These are phyloP conservation scores for Tridacna gigas DNA, from an alignment of 2,888 invertebrate species.

Conservation along the genomic window DNA sequence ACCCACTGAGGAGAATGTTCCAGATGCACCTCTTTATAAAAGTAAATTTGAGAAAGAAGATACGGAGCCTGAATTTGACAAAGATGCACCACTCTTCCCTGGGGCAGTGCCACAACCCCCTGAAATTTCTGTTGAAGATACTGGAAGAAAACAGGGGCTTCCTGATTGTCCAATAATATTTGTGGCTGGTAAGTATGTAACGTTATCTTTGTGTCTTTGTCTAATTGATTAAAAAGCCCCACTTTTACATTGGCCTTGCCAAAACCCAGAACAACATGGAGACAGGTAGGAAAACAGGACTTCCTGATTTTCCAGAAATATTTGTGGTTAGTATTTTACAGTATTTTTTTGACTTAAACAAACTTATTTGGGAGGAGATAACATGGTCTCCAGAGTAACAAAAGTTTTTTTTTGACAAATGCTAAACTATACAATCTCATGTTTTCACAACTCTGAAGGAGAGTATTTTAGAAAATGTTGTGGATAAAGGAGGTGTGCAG, in stretches of 20 bases:
- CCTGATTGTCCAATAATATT: slow-evolving; percentile 89
- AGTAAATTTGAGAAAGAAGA: slow-evolving; percentile 41
- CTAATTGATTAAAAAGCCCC: neutral
- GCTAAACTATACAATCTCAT: too few species aligned
- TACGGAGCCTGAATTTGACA: slow-evolving; percentile 13
- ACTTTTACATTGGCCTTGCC: neutral
- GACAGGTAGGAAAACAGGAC: too few species aligned
- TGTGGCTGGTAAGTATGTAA: slow-evolving; percentile 69
- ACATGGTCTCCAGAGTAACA: too few species aligned
- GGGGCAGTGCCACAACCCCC: slow-evolving; percentile 61
- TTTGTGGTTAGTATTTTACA: too few species aligned
- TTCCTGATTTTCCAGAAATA: too few species aligned
- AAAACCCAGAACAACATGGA: neutral
- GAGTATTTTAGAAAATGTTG: too few species aligned
- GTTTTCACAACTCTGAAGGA: too few species aligned
- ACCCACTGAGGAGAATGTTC: slow-evolving; percentile 40
- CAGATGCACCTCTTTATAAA: slow-evolving; percentile 53
- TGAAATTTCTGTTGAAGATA: slow-evolving; percentile 72
- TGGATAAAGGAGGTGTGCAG: too few species aligned
- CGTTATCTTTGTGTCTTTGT: neutral
- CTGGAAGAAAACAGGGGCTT: slow-evolving; percentile 78
- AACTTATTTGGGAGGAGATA: too few species aligned
- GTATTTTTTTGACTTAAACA: too few species aligned
- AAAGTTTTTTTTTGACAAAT: too few species aligned
- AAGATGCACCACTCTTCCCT: slow-evolving; percentile 39